phyloP scores from a whole-genome alignment of 2,113 vertebrate genomes.

The Brachirus orientalis region DNA sequence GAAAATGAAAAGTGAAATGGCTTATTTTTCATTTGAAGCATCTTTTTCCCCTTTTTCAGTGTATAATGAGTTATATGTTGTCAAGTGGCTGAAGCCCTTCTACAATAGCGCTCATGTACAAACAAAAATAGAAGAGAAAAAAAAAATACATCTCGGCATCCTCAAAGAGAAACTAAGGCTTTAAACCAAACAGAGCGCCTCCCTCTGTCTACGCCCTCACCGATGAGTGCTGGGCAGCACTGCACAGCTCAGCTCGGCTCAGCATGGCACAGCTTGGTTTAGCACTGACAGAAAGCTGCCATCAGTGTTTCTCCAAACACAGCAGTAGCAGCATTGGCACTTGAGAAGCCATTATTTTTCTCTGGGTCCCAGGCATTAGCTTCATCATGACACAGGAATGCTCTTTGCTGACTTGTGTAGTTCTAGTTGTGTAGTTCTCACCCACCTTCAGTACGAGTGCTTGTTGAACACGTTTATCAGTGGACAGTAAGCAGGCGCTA shows the following conservation, averaged over 20 bases:
- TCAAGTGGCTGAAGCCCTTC: slow-evolving; percentile 96
- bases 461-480: slow-evolving; percentile 47
- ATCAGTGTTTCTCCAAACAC: slow-evolving; percentile 64
- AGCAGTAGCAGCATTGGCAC: slow-evolving; percentile 63
- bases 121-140: slow-evolving; percentile 18
- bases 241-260: slow-evolving; percentile 66
- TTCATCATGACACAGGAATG: slow-evolving; percentile 52
- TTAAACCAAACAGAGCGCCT: slow-evolving; percentile 97
- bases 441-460: slow-evolving; percentile 44
- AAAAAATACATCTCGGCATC: slow-evolving; percentile 84
- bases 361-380: slow-evolving; percentile 65
- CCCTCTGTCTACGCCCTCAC: slow-evolving; percentile 95
- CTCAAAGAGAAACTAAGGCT: slow-evolving; percentile 97
- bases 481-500: slow-evolving; percentile 33
- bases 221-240: slow-evolving; percentile 64
- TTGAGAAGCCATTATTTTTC: slow-evolving; percentile 73
- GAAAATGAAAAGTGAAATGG: slow-evolving; percentile 75
- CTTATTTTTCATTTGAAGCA: slow-evolving; percentile 66
- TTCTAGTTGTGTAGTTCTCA: slow-evolving; percentile 29
- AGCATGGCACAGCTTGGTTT: slow-evolving; percentile 63
- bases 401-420: slow-evolving; percentile 66
- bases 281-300: slow-evolving; percentile 70
- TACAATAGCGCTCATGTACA: slow-evolving; percentile 85
- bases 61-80: slow-evolving; percentile 97
- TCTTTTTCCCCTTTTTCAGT: slow-evolving; percentile 74